Percentiles rank a stretch among this genome's conserved stretches.
These are phyloP conservation scores for Indicator indicator DNA, from an alignment of 2,113 vertebrate species.

Conservation along the genomic window DNA sequence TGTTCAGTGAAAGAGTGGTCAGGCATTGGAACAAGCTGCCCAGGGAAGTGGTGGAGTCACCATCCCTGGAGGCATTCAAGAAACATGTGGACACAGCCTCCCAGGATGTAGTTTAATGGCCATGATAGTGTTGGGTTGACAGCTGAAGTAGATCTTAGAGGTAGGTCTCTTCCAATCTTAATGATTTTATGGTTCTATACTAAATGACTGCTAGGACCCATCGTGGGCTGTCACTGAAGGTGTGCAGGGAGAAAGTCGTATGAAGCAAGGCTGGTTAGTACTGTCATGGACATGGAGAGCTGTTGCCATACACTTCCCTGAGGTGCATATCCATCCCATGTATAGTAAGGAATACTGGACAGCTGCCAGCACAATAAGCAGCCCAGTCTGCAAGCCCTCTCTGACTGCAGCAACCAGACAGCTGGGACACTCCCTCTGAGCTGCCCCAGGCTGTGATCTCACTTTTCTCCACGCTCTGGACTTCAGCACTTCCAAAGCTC, in stretches of 20 bases:
- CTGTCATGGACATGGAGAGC: fast-evolving
- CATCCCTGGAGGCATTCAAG: too few species aligned
- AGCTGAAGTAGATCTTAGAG: too few species aligned
- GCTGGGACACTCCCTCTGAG: background rate
- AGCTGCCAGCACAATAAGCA: background rate
- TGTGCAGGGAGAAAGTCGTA: background rate
- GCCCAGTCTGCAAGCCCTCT: background rate
- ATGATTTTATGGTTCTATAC: too few species aligned
- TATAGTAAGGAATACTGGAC: fast-evolving
- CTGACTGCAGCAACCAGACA: background rate
- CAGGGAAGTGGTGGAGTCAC: too few species aligned
- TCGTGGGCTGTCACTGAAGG: background rate
- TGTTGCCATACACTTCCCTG: background rate
- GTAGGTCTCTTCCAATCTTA: too few species aligned
- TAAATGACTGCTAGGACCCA: background rate
- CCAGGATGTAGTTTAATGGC: too few species aligned
- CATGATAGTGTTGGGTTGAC: too few species aligned
- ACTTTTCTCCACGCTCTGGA: background rate
- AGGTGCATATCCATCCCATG: background rate
- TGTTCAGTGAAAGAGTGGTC: too few species aligned
- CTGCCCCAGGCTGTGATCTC: background rate
- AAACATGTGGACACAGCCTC: too few species aligned
- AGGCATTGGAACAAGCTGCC: too few species aligned
- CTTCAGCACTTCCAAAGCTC: background rate
- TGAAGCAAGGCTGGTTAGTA: background rate